Conservation (phyloP, 2,888 invertebrate genomes). For the Cecidostiba fungosa region DNA sequence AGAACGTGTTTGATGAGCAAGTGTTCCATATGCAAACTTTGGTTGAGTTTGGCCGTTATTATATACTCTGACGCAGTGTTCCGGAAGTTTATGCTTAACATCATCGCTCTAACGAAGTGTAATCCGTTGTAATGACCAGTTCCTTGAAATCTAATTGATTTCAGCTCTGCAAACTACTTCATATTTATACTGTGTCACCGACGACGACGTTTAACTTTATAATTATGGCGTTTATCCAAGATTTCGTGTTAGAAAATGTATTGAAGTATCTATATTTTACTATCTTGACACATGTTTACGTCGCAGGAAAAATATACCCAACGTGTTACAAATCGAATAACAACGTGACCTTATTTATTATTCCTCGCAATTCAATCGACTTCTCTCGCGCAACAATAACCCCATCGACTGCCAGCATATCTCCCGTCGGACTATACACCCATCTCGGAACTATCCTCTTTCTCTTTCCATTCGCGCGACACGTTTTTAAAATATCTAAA, state of each 20-base stretch:
- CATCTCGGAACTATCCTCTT: constrained; percentile 7
- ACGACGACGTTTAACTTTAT: background rate
- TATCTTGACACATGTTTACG: background rate
- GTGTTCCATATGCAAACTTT: background rate
- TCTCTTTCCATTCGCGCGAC: background rate
- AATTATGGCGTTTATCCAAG: background rate
- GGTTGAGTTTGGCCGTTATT: background rate
- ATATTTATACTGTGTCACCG: background rate
- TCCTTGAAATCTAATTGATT: background rate
- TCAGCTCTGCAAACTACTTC: background rate
- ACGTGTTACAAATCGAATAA: background rate
- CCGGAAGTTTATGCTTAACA: background rate
- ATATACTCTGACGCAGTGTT: background rate
- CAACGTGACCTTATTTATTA: background rate
- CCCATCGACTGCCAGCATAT: background rate
- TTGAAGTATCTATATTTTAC: background rate
- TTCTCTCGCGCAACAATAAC: background rate
- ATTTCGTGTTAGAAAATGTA: too few species aligned
- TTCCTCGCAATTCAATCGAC: background rate
- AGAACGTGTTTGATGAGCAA: background rate
- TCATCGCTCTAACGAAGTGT: background rate
- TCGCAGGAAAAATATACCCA: background rate
- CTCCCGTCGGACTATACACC: background rate
- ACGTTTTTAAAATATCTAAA: constrained; percentile 33
- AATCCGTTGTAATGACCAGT: background rate